Base-by-base conservation (phyloP, 2,888 invertebrate genomes). In the Amaurobius ferox region DNA sequence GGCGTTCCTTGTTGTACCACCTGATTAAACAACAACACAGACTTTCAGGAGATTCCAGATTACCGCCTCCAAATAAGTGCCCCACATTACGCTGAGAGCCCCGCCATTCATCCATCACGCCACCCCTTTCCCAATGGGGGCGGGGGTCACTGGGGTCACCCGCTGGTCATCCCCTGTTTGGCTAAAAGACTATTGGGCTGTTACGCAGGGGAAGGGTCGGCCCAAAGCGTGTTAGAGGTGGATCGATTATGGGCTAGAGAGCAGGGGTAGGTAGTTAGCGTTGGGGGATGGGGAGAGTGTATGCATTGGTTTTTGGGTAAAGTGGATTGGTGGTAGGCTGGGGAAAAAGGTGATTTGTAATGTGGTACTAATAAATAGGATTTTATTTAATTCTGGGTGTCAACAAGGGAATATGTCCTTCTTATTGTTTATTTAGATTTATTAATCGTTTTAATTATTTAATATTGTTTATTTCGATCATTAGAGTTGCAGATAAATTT, bases 131-230 rank as follows among this genome's bases (percentile, higher is more conserved):
- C 48, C 13, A 19, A 16, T 35, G n/a, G 32, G 70, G 66, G 30
- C 67, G 40, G 16, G 39, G 83, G 71, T 85, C 83, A 85, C n/a
- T 29, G 30, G 71, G 83, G 77, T 83, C 81, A 83, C 9, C 48
- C 71, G 1, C 40, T 28, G 35, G 68, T 28, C 48, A 44, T 71
- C n/a, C 72, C 72, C 67, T 73, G 74, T 68, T 79, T 67, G 67
- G 78, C 85, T 79, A 86, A 79, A 68, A 86, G 85, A 78, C 78
- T 30, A 85, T 85, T 78, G 85, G 85, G 55, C 74, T 68, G 44
- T 86, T 66, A 78, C 72, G 73, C 48, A 29, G 35, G 61, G 61
- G 70, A 70, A 71, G 85, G 70, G 74, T 61, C 83, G 55, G 64
- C 83, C 83, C 83, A 85, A 66, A 72, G 72, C 83, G 64, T 85